Base-by-base conservation (phyloP, 2,113 vertebrate species). In the Halichoeres trimaculatus region DNA sequence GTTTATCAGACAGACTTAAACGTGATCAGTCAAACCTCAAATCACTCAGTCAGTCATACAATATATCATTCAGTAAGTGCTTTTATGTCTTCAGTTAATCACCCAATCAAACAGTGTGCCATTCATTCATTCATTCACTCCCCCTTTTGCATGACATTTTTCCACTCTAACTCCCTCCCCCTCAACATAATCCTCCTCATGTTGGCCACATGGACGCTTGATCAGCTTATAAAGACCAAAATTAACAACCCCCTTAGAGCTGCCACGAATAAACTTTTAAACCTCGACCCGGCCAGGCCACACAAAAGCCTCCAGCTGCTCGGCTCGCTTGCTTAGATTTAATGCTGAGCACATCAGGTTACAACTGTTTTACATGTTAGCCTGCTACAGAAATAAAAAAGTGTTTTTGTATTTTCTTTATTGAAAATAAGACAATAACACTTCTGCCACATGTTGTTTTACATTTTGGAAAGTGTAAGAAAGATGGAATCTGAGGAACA, bases 241-340 rank as follows among this genome's bases (percentile, higher is more conserved):
- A 68, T 83, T 22, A 78, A 51, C 59, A 34, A 40, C 63, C 68
- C 66, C 76, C 71, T 19, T 35, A 10, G n/a, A 8, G 2, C 35
- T 55, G 62, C 64, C 68, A 51, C 16, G 34, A 38, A n/a, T 70
- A 60, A 88, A 76, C 78, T 78, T 84, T 85, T 71, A 85, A 89
- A 88, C 62, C 41, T 67, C 10, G 30, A 81, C 52, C 57, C 78
- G 48, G 38, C 0, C 43, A 34, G 51, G 68, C 55, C 61, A 66
- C 65, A 73, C 67, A 30, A 77, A 85, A 55, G 62, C 63, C 6
- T 54, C 64, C 70, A 17, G 59, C 38, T 58, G 66, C 65, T 74
- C 12, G 24, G 77, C 58, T 57, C 22, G 3, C 58, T 68, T 56
- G 8, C n/a, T 34, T 16, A 55, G 62, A 35, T 41, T 69, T 53